Evolutionary conservation across 1,140 invertebrate genomes (phyloP).

Genomic region (Rhyzopertha dominica): DNA sequence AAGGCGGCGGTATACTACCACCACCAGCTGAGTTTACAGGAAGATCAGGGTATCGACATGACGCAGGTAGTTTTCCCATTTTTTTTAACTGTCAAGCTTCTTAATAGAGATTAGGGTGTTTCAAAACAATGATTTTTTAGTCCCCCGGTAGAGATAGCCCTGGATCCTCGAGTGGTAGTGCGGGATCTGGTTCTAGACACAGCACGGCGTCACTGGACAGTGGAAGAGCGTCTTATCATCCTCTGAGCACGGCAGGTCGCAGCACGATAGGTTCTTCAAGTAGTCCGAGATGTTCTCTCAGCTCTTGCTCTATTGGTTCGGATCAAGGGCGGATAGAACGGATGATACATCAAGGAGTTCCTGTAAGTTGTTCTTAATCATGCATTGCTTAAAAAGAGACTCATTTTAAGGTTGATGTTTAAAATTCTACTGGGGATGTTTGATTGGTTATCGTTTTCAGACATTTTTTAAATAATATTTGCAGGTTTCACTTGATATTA

Average conservation of each 20-base stretch:
- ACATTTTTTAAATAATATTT: too few relatives aligned
- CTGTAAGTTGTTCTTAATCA: constrained; percentile 45
- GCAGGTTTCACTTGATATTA: too few relatives aligned
- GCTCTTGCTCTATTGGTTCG: constrained; percentile 71
- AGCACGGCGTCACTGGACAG: constrained; percentile 90
- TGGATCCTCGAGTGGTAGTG: constrained; percentile 77
- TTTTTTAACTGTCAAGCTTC: constrained; percentile 8
- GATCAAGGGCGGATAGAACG: constrained; percentile 61
- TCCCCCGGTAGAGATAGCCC: constrained; percentile 86
- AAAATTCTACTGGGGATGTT: too few relatives aligned
- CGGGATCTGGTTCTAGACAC: constrained; percentile 71
- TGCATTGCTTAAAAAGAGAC: too few relatives aligned
- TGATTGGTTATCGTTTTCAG: too few relatives aligned
- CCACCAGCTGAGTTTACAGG: constrained; percentile 66
- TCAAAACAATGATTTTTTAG: constrained; percentile 48
- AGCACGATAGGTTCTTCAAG: constrained; percentile 44
- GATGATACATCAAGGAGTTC: constrained; percentile 60
- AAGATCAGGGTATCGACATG: constrained; percentile 67
- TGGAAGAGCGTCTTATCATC: constrained; percentile 75
- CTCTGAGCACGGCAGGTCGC: constrained; percentile 45
- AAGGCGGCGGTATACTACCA: constrained; percentile 69
- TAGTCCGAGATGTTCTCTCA: constrained; percentile 56
- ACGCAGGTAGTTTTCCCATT: constrained; percentile 53
- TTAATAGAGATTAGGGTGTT: too few relatives aligned
- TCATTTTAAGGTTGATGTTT: too few relatives aligned